These are phyloP conservation scores for Acromyrmex charruanus DNA, from an alignment of 1,140 invertebrate genomes.

Conservation along the genomic window DNA sequence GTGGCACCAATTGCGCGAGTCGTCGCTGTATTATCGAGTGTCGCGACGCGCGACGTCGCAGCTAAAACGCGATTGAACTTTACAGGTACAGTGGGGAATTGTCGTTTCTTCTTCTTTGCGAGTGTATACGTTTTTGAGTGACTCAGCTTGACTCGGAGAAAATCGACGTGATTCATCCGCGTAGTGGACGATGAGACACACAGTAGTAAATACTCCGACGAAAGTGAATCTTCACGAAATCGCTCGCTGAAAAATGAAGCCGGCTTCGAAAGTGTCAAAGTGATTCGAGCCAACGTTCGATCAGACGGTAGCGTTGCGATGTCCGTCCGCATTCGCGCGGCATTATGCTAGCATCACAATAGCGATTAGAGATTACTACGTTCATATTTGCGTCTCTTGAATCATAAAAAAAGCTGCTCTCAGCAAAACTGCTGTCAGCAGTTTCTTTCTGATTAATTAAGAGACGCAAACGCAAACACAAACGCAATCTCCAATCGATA, in stretches of 20 bases:
- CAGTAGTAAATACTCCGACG: conserved; percentile 51
- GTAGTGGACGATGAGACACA: not conserved
- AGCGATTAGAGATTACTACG: too few species aligned
- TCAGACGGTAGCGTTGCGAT: conserved; percentile 31
- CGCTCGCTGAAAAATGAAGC: conserved; percentile 7
- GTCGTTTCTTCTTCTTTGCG: not conserved
- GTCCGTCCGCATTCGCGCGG: too few species aligned
- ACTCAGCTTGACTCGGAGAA: conserved; percentile 47
- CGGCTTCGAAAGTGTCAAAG: conserved; percentile 29
- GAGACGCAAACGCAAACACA: too few species aligned
- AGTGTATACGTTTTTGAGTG: conserved; percentile 17
- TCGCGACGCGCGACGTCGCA: not conserved
- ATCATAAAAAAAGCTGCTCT: too few species aligned
- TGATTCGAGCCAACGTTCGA: conserved; percentile 59
- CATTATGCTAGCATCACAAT: too few species aligned
- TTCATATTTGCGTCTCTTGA: too few species aligned
- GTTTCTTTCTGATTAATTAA: too few species aligned
- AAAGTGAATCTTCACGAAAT: conserved; percentile 41
- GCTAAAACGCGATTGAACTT: conserved; percentile 31
- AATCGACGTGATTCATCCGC: conserved; percentile 53
- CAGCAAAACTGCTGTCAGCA: too few species aligned
- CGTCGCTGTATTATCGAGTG: too few species aligned
- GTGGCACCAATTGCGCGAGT: not conserved
- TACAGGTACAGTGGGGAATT: not conserved
- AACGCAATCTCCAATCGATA: too few species aligned